Base-by-base conservation (phyloP, 1,140 invertebrate genomes). In the Ostrea edulis region DNA sequence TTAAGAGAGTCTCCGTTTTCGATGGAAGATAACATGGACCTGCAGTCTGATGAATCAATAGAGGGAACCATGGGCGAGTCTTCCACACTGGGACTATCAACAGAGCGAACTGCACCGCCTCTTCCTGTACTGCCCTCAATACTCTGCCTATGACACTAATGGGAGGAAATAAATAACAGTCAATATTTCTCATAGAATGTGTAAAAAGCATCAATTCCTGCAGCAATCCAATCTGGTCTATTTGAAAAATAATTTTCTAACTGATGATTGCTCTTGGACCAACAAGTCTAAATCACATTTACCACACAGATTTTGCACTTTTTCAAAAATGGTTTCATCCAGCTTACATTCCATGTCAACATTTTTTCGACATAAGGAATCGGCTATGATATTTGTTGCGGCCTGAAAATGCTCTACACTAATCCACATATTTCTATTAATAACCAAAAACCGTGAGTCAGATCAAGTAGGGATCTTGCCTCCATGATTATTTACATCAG, bases 181-280 rank as follows among this genome's bases (percentile, higher is more conserved):
- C 55, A 54, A 58, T n/a, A 53, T 83, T 62, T 20, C 5, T 54
- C 90, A 90, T 90, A 7, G 20, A 53, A 14, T 89, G 29, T 22
- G 86, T 44, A 77, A 90, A 90, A 25, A 87, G 88, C 88, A 90
- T 89, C 53, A 91, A 35, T n/a, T 54, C 53, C 58, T 54, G 54
- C 5, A 53, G 90, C 88, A 58, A 22, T 35, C 5, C 82, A 55
- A 82, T 91, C 90, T 51, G 89, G 87, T 20, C 25, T 17, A 44
- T 85, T 87, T 5, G 88, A 85, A 4, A 86, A 53, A 88, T 90
- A 91, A 1, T n/a, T n/a, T n/a, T n/a, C 14, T 9, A 90, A 11
- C 65, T 92, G 88, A 65, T 62, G 7, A 85, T 91, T 91, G 9
- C 87, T 11, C 55, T 89, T 85, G 8, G 90, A 90, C 91, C 86